phyloP scores from a whole-genome alignment of 2,797 vertebrate genomes.

The Pseudotriccus pelzelni region DNA sequence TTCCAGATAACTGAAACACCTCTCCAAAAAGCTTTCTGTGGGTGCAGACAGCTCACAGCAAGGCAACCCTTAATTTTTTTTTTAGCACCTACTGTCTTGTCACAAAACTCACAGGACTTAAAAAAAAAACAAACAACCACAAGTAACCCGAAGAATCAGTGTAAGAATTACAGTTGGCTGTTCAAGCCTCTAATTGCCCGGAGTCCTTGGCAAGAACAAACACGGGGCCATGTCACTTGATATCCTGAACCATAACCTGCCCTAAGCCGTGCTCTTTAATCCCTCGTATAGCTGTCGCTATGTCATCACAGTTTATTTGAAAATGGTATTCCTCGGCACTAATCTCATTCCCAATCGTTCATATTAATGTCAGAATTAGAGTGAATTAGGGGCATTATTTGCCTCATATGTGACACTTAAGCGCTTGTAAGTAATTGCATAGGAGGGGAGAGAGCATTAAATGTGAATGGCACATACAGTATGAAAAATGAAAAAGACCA shows the following conservation, averaged over 20 bases:
- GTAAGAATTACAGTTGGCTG: not conserved
- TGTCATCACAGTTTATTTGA: conserved; percentile 50
- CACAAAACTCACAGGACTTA: not conserved
- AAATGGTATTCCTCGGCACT: conserved; percentile 22
- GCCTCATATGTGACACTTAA: conserved; percentile 51
- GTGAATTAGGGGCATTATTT: conserved; percentile 63
- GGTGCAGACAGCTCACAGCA: not conserved
- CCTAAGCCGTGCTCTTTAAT: conserved; percentile 62
- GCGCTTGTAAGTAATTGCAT: conserved; percentile 37
- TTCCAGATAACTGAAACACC: not conserved
- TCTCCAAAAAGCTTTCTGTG: not conserved
- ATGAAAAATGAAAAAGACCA: conserved; percentile 39
- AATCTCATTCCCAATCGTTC: conserved; percentile 61
- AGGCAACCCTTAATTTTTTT: not conserved
- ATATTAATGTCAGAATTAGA: conserved; percentile 66
- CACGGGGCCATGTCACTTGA: not conserved
- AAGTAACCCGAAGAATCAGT: not conserved
- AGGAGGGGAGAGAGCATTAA: not conserved
- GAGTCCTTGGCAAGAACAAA: conserved; percentile 34
- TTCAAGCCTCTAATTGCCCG: not conserved
- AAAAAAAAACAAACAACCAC: not conserved
- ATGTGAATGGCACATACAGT: not conserved
- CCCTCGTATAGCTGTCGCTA: conserved; percentile 51
- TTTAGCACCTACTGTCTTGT: not conserved
- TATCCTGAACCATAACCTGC: conserved; percentile 37